Evolutionary conservation across 23 tunicate genomes (phyloP).

Genomic region (Trididemnum nubilum): DNA sequence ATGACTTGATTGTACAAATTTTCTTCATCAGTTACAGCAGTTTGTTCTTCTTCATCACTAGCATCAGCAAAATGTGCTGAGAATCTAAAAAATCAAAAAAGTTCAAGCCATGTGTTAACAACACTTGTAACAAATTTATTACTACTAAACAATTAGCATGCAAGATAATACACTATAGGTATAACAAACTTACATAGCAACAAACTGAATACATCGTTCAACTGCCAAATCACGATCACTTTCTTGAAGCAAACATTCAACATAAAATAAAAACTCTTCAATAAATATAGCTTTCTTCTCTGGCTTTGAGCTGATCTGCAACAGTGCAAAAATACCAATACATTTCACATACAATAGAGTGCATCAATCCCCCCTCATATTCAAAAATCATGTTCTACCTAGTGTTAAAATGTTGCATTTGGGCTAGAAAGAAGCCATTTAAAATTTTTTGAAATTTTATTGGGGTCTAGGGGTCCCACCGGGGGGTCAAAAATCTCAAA

Average conservation of each 20-base stretch:
- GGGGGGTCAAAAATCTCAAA: too few species aligned
- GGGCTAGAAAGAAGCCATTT: too few species aligned
- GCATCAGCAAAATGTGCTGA: slow-evolving; percentile 75
- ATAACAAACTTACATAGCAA: slow-evolving; percentile 50
- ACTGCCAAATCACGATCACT: slow-evolving; percentile 49
- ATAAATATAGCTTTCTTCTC: slow-evolving; percentile 15
- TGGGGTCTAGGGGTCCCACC: too few species aligned
- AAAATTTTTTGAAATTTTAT: too few species aligned
- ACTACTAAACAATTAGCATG: too few species aligned
- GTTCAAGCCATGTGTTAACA: too few species aligned
- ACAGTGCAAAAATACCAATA: too few species aligned
- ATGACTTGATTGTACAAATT: slow-evolving; percentile 52
- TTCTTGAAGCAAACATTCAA: slow-evolving; percentile 49
- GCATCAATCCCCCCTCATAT: too few species aligned
- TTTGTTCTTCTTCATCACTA: slow-evolving; percentile 65
- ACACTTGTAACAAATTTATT: not conserved
- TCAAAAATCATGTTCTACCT: too few species aligned
- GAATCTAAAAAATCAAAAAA: slow-evolving; percentile 46
- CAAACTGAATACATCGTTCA: slow-evolving; percentile 75
- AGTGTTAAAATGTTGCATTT: too few species aligned
- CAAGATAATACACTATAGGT: not conserved
- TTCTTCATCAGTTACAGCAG: slow-evolving; percentile 18
- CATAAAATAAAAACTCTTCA: slow-evolving; percentile 31
- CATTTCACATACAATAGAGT: too few species aligned
- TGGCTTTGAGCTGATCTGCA: slow-evolving; percentile 10